phyloP scores from a whole-genome alignment of 2,888 invertebrate species.

The Hirudinaria manillensis region DNA sequence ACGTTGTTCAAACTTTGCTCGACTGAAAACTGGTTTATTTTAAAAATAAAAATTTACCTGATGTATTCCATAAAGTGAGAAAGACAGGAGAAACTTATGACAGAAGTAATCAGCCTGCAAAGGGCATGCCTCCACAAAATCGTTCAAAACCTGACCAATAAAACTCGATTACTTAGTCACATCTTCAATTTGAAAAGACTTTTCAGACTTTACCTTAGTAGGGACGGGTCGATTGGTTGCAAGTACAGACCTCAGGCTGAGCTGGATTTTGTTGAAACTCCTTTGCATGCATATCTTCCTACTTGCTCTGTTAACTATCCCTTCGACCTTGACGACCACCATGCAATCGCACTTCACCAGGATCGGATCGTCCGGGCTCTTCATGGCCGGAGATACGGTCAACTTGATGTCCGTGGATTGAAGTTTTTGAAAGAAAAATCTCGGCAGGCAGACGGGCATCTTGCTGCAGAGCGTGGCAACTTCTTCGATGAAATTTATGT shows the following conservation, averaged over 20 bases:
- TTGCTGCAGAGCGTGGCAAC: slow-evolving; percentile 59
- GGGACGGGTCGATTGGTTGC: background rate
- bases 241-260: slow-evolving; percentile 1
- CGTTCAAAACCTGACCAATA: background rate
- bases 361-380: slow-evolving; percentile 74
- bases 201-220: background rate
- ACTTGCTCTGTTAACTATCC: slow-evolving; percentile 66
- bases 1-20: background rate
- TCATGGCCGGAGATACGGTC: slow-evolving; percentile 73
- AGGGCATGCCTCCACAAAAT: slow-evolving; percentile 41
- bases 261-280: background rate
- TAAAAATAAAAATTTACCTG: slow-evolving; percentile 40
- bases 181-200: too few species aligned
- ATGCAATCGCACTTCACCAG: slow-evolving; percentile 74
- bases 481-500: slow-evolving; percentile 51
- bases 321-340: slow-evolving; percentile 85
- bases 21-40: background rate
- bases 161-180: too few species aligned
- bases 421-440: slow-evolving; percentile 77
- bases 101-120: slow-evolving; percentile 84
- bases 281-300: slow-evolving; percentile 57
- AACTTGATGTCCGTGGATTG: slow-evolving; percentile 70
- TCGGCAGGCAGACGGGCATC: slow-evolving; percentile 66
- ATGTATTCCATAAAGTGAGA: slow-evolving; percentile 62
- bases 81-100: slow-evolving; percentile 77